Evolutionary conservation across 2,888 invertebrate genomes (phyloP), one percentile per base, ranked within the genome.

Genomic region (Steromphala cineraria): DNA sequence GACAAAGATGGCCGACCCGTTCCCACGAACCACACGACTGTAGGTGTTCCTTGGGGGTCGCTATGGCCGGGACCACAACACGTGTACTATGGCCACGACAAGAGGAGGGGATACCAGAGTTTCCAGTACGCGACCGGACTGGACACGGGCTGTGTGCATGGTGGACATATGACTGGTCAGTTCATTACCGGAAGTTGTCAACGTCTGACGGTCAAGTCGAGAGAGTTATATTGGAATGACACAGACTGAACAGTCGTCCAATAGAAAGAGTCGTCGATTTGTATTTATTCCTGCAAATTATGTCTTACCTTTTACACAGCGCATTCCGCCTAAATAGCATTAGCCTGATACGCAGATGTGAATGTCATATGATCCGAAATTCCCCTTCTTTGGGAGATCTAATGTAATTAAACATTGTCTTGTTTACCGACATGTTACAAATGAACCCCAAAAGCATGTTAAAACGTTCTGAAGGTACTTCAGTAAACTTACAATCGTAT

Each of bases 31-130:
- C 79, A 85, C 24, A 76, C 75, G 0, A 84, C 86, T 24, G 81
- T 82, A 46, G 93, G 93, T 0, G 85, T 87, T 15, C 86, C 91
- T 0, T 94, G 93, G 93, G 90, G 90, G 4, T 83, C 88, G 3
- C 31, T 87, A 13, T 94, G 93, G 93, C 75, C 77, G 0, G 94
- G 94, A 0, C 93, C 93, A 0, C 83, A 91, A 75, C 93, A 93
- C 85, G 91, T 94, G 8, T 93, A 93, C 83, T 94, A 92, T 83
- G 94, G 94, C 52, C 94, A 94, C 80, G 93, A 93, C 86, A 93
- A 93, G 2, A 84, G 84, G 17, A 77, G 93, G 31, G 84, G 85
- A 31, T 83, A 93, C n/a, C 93, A 93, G 84, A 40, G 77, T 21
- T 86, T 85, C 78, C 80, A 84, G 7, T 87, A 84, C 82, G 92